These are phyloP conservation scores for Hyperopisus bebe DNA, from an alignment of 2,113 vertebrate species.

Conservation along the genomic window DNA sequence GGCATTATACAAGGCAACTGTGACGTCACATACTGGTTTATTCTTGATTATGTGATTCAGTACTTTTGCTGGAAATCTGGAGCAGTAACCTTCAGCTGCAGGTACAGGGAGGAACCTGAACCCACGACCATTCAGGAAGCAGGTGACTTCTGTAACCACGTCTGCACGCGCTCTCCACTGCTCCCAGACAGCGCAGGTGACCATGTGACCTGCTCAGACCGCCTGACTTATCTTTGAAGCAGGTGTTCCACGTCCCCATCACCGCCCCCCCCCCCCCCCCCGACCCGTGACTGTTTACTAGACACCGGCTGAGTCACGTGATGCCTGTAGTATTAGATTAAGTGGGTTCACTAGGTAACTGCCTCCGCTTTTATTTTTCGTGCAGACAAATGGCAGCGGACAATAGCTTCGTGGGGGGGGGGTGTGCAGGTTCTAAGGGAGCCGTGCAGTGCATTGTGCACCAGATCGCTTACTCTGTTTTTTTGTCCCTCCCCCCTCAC, in stretches of 20 bases:
- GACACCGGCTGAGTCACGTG: neutral
- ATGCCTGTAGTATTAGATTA: neutral
- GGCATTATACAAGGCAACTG: neutral
- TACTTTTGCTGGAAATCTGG: neutral
- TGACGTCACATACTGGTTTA: neutral
- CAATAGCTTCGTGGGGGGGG: neutral
- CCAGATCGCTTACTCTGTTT: conserved; percentile 17
- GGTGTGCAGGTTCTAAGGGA: conserved; percentile 30
- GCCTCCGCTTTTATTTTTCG: neutral
- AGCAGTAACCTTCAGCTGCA: neutral
- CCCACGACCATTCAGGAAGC: neutral
- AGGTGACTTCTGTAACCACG: neutral
- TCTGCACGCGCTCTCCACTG: neutral
- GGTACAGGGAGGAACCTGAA: neutral
- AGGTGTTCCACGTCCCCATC: no score
- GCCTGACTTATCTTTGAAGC: neutral
- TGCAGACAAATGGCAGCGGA: neutral
- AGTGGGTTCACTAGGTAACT: neutral
- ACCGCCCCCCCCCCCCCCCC: neutral
- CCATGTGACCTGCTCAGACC: neutral
- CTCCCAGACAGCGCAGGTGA: neutral
- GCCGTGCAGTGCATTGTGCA: conserved; percentile 35
- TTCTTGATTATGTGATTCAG: neutral
- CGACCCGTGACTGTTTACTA: neutral
- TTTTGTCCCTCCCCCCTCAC: conserved; percentile 29